Evolutionary conservation across 2,113 vertebrate genomes (phyloP).

Genomic region (Benitochromis conjunctus): DNA sequence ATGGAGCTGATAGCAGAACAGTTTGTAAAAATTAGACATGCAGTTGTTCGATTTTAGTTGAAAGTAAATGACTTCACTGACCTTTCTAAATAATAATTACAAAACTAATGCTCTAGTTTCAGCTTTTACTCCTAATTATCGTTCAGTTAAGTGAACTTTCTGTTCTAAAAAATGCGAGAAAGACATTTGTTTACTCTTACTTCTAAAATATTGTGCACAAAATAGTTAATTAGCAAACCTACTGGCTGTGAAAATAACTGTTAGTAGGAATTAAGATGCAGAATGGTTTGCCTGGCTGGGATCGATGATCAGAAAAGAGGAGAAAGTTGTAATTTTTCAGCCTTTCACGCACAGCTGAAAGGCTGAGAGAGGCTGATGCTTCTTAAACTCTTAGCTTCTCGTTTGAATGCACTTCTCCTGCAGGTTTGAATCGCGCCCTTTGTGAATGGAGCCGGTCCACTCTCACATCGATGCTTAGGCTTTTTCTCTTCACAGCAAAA

Average conservation of each 20-base stretch:
- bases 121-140: background rate
- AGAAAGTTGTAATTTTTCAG: background rate
- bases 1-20: background rate
- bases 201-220: background rate
- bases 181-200: background rate
- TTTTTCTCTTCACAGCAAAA: background rate
- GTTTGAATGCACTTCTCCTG: fast-evolving
- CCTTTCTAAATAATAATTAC: background rate
- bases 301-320: background rate
- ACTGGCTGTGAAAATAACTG: background rate
- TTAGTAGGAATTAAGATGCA: background rate
- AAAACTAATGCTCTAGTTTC: background rate
- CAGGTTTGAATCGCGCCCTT: background rate
- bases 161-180: background rate
- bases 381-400: background rate
- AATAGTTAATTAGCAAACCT: background rate
- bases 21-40: background rate
- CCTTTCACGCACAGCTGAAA: background rate
- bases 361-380: background rate
- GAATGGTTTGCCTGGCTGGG: background rate
- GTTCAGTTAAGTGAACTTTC: background rate
- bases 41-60: background rate
- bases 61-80: background rate
- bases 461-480: background rate
- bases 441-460: fast-evolving